Evolutionary conservation across 2,797 vertebrate species (phyloP), one percentile per base, ranked within the genome.

Genomic region (Dendrocincla fuliginosa): DNA sequence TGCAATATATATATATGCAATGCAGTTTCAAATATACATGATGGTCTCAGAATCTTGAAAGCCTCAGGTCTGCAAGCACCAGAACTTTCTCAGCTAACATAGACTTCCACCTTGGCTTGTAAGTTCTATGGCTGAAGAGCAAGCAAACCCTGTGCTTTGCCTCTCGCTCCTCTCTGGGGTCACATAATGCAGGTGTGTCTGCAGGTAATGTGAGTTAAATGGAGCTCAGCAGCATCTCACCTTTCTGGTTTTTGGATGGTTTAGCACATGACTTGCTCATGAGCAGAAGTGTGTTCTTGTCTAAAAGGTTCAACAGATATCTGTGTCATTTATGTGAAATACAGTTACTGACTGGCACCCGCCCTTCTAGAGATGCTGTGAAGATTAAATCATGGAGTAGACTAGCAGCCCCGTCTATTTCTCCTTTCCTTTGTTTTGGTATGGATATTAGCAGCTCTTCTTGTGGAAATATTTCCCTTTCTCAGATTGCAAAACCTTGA

Each of bases 111-210:
- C 14, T 56, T 32, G 61, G 35, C 17, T 10, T 17, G 6, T 18
- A 27, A 20, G 28, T 37, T 59, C 9, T 63, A 52, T 76, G 39
- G 5, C 44, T 76, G 47, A 70, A 73, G 55, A 63, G 19, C 14
- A 61, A 69, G 17, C 5, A 57, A 85, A 49, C 19, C 6, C n/a
- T 28, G 23, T 71, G 37, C 35, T 46, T 78, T 86, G 41, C 25
- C 19, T 71, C 11, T 27, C 0, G 0, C 23, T 69, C 15, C 23
- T 82, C 39, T 10, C 16, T 14, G 25, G 42, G 17, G 19, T 57
- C 0, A 0, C 30, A 15, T 22, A 2, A 2, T 0, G 0, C 30
- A 52, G 55, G 52, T 79, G 67, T 16, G 39, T 70, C 56, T 44
- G 44, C 41, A 67, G 49, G 39, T 70, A 49, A 35, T 2, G 2